A percentile compares a stretch with the other conserved stretches of the same genome.
phyloP scores from a whole-genome alignment of 2,888 invertebrate genomes.

The Branchellion lobata region DNA sequence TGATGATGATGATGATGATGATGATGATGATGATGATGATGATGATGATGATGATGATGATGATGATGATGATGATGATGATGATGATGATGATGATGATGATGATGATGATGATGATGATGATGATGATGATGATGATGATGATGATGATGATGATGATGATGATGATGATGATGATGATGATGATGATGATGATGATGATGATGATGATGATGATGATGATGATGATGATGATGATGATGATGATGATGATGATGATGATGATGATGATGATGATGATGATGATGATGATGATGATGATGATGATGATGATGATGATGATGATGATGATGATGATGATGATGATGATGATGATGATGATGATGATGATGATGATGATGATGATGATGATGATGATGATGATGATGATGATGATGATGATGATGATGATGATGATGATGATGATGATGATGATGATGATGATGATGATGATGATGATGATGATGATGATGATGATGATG shows the following conservation, averaged over 20 bases:
- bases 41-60: not conserved
- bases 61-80: not conserved
- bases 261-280: not conserved
- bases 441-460: constrained; percentile 23
- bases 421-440: constrained; percentile 10
- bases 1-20: constrained; percentile 12
- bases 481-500: not conserved
- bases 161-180: constrained; percentile 25
- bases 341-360: constrained; percentile 4
- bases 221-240: constrained; percentile 1
- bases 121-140: constrained; percentile 5
- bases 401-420: constrained; percentile 10
- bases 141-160: not conserved
- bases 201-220: constrained; percentile 11
- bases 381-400: constrained; percentile 17
- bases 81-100: not conserved
- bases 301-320: constrained; percentile 18
- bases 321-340: constrained; percentile 13
- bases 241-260: not conserved
- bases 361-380: not conserved
- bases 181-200: not conserved
- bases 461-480: constrained; percentile 18
- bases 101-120: constrained; percentile 1
- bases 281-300: constrained; percentile 17
- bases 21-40: not conserved